Conservation (phyloP, 2,113 vertebrate species). For the Bubo scandiacus region DNA sequence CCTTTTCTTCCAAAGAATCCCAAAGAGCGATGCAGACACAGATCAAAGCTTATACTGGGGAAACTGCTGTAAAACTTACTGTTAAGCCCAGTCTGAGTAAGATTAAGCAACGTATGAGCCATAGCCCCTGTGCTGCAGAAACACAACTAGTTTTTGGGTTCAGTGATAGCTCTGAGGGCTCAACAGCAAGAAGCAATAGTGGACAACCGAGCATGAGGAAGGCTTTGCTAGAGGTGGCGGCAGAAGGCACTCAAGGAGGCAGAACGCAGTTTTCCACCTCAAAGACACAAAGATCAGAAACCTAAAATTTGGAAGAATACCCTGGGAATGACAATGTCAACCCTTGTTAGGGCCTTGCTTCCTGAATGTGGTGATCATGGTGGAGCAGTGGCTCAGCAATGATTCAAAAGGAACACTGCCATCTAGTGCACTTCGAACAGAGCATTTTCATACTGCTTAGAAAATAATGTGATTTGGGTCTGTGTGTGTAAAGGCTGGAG, state of each 20-base stretch:
- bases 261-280: neutral
- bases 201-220: neutral
- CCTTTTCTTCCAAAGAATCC: neutral
- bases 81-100: neutral
- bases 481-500: neutral
- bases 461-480: neutral
- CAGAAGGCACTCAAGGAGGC: neutral
- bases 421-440: neutral
- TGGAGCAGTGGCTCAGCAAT: neutral
- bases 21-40: neutral
- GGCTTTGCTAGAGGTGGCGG: neutral
- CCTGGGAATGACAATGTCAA: neutral
- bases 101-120: neutral
- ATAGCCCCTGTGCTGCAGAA: neutral
- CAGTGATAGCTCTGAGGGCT: neutral
- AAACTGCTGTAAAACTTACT: neutral
- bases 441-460: neutral
- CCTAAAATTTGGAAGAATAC: neutral
- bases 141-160: neutral
- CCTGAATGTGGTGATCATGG: neutral
- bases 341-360: neutral
- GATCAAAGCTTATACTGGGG: neutral
- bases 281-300: neutral
- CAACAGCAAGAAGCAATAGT: neutral
- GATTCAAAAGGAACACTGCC: constrained; percentile 56